Base-by-base conservation (phyloP, 2,797 vertebrate species). In the Babyrousa celebensis region DNA sequence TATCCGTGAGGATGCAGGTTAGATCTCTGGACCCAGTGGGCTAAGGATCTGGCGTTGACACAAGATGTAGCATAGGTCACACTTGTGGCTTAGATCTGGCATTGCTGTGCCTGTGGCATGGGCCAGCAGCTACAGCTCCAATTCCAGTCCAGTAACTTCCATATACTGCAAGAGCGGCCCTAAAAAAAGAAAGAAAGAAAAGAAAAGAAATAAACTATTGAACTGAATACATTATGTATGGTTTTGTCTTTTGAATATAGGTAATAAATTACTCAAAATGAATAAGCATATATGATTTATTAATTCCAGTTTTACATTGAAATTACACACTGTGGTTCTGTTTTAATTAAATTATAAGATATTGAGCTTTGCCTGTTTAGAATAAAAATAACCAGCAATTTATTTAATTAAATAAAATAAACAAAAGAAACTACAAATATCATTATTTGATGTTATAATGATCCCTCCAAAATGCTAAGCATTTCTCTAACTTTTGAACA, bases 391-490 rank as follows among this genome's bases (percentile, higher is more conserved):
- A 9, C 3, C 2, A 89, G n/a, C 0, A 40, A 68, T 40, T 74
- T n/a, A 32, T 80, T 85, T 5, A 83, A 62, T 91, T 79, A 48
- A 85, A 79, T 91, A 79, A 83, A 75, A 48, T 32, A 62, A 72
- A 65, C 4, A 63, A 32, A 83, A 72, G 12, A 86, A 62, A 58
- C 3, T 32, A 17, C 0, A 63, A 0, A 58, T 70, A 20, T 83
- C 21, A 56, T 68, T 60, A 70, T 65, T 15, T 83, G 17, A 86
- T 78, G 6, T 32, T 11, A 40, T 29, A 65, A 25, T 80, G 16
- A 40, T 5, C 0, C 7, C 11, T n/a, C 43, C 17, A n/a, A 70
- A 87, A 71, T 79, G 4, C 32, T 71, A 71, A 48, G 9, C 15
- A 65, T n/a, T 93, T 67, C 2, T 32, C 60, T n/a, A 78, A 67